phyloP scores from a whole-genome alignment of 2,113 vertebrate species.

The Elaphurus davidianus region DNA sequence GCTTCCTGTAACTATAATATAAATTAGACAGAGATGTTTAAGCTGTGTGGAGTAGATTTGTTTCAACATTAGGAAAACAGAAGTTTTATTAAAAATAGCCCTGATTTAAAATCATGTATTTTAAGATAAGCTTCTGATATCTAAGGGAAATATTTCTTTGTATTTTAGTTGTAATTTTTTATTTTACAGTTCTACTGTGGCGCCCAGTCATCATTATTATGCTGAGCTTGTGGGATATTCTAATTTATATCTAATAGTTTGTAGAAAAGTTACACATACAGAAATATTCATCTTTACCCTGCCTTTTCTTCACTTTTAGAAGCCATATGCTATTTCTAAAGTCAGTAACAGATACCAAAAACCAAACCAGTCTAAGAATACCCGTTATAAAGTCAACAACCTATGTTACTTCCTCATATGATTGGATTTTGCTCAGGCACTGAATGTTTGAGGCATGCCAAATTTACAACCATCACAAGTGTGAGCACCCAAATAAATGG shows the following conservation, averaged over 20 bases:
- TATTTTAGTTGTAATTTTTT: not conserved
- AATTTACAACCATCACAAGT: not conserved
- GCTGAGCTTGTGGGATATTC: not conserved
- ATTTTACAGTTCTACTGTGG: not conserved
- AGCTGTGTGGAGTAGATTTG: not conserved
- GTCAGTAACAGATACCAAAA: not conserved
- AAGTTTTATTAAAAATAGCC: constrained; percentile 7
- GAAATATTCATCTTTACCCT: not conserved
- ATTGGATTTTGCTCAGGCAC: not conserved
- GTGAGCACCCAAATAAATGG: not conserved
- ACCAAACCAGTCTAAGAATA: not conserved
- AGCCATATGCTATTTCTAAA: not conserved
- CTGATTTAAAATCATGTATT: not conserved
- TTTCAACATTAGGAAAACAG: not conserved
- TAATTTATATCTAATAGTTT: constrained; percentile 3
- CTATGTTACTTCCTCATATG: not conserved
- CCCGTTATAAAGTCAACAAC: not conserved
- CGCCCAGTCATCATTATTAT: not conserved
- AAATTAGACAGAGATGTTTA: not conserved
- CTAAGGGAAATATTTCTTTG: not conserved
- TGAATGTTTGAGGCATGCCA: not conserved
- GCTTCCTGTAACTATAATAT: not conserved
- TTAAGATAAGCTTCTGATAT: constrained; percentile 2
- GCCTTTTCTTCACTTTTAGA: constrained; percentile 6
- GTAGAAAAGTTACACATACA: not conserved